Evolutionary conservation across 2,797 vertebrate species (phyloP).

Genomic region (Pteronotus mesoamericanus): DNA sequence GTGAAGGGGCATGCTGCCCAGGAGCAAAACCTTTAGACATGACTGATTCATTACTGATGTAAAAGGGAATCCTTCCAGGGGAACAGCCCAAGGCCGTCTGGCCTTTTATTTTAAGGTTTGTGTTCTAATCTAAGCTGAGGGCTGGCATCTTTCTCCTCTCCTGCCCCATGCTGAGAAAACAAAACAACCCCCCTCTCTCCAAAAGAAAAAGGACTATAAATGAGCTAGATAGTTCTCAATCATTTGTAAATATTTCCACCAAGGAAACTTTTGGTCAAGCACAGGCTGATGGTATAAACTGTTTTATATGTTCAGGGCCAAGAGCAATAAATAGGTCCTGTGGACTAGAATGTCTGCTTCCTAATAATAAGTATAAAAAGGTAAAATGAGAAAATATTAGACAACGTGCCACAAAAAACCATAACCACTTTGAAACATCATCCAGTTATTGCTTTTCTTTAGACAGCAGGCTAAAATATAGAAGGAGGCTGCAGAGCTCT

Average conservation of each 20-base stretch:
- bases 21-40: neutral
- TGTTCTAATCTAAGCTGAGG: neutral
- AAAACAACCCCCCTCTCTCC: neutral
- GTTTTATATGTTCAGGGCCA: neutral
- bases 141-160: neutral
- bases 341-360: neutral
- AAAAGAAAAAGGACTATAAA: neutral
- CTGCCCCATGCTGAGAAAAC: neutral
- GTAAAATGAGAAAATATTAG: constrained; percentile 43
- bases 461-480: constrained; percentile 9
- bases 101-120: constrained; percentile 5
- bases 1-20: neutral
- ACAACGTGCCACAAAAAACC: neutral
- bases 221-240: neutral
- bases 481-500: neutral
- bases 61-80: neutral
- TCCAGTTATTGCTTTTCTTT: constrained; percentile 43
- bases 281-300: neutral
- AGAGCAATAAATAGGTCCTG: neutral
- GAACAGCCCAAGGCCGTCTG: neutral
- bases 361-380: constrained; percentile 35
- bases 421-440: constrained; percentile 43
- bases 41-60: neutral
- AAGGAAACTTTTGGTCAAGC: neutral
- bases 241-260: constrained; percentile 20